Conservation (phyloP, 35 echinoderm and acorn worm species). For the Lytechinus pictus region DNA sequence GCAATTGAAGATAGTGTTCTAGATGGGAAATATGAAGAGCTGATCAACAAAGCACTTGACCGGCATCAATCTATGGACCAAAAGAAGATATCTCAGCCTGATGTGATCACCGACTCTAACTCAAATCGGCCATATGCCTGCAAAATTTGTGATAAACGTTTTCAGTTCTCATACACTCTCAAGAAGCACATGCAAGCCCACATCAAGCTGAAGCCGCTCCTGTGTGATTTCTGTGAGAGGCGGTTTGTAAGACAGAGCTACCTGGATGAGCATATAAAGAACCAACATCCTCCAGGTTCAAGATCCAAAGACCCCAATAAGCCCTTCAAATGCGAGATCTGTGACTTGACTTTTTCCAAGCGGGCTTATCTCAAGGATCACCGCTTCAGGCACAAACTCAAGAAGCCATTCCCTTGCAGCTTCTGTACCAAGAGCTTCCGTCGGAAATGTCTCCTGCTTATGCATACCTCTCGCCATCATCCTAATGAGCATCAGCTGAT, state of each 20-base stretch:
- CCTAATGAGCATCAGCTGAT: neutral
- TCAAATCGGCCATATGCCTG: neutral
- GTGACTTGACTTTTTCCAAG: conserved; percentile 24
- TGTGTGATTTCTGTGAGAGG: conserved; percentile 50
- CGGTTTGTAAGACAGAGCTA: conserved; percentile 43
- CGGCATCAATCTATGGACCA: neutral
- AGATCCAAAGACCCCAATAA: conserved; percentile 28
- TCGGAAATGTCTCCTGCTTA: neutral
- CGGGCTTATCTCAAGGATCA: conserved; percentile 49
- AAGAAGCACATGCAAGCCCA: conserved; percentile 47
- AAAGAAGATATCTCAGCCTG: neutral
- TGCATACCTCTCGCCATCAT: conserved; percentile 24
- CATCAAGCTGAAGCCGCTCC: conserved; percentile 31
- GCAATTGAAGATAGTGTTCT: conserved; percentile 16
- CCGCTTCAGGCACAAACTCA: conserved; percentile 24
- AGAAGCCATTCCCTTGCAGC: conserved; percentile 44
- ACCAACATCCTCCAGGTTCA: neutral
- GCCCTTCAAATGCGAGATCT: conserved; percentile 32
- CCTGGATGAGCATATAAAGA: conserved; percentile 26
- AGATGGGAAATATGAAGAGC: conserved; percentile 25
- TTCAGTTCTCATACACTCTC: neutral
- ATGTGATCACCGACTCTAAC: neutral
- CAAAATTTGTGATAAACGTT: conserved; percentile 28
- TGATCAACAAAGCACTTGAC: conserved; percentile 21
- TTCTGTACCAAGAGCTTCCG: conserved; percentile 28